Base-by-base conservation (phyloP, 2,888 invertebrate species). In the Acleris cristana region DNA sequence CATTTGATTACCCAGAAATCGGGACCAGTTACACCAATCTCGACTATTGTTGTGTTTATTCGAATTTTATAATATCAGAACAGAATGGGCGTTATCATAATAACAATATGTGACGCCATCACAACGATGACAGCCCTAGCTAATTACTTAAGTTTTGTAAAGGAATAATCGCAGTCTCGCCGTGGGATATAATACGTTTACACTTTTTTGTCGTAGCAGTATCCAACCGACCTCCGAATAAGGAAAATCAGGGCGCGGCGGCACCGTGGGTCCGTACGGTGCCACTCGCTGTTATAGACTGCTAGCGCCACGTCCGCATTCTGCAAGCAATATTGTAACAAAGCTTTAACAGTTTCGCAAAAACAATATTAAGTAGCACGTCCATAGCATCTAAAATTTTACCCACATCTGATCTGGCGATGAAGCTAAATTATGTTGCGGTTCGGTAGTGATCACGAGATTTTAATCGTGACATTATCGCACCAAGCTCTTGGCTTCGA, bases 281-380 rank as follows among this genome's bases (percentile, higher is more conserved):
- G 90, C 92, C 92, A 92, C 58, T 81, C 79, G 71, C 90, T 89
- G 71, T 83, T 89, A 75, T 89, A 92, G 3, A 89, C 88, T 0
- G 90, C 87, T 7, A 74, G 66, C 3, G 90, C 85, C 51, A 92
- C 83, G 64, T 89, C 84, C 60, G 83, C 85, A 70, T 89, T 91
- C 92, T 92, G 76, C 57, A 78, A 71, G 69, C 58, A 52, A 60
- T 57, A 51, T 57, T 48, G 7, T n/a, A 48, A 48, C 6, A 18
- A 18, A 16, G 48, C n/a, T n/a, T 48, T 48, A n/a, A n/a, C 48
- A 48, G 7, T n/a, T n/a, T 7, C 2, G n/a, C 48, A 14, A 40
- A 40, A 12, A 40, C 40, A 3, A 40, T 14, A 40, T 4, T 14
- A 40, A 40, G 40, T 40, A 40, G 3, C 34, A 34, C 10, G 34